Percentiles rank a stretch among this genome's conserved stretches.
phyloP scores from a whole-genome alignment of 2,888 invertebrate species.

The Ernsta delagoae region DNA sequence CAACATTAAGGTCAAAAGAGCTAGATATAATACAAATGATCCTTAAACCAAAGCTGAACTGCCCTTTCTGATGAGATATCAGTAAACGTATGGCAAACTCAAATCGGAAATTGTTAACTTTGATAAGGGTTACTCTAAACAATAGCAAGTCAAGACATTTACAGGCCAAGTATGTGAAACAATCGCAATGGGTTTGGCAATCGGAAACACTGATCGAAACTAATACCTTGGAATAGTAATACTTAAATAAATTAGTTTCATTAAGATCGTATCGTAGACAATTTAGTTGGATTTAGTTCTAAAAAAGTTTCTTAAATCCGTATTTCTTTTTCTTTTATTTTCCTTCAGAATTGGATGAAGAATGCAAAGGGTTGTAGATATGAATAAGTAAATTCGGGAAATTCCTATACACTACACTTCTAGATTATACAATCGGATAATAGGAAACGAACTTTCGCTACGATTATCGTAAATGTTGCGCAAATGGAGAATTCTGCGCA shows the following conservation, averaged over 20 bases:
- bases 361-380: neutral
- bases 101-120: constrained; percentile 10
- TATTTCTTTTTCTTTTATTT: neutral
- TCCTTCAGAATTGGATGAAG: neutral
- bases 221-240: neutral
- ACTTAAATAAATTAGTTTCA: too few species aligned
- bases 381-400: too few species aligned
- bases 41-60: neutral
- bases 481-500: neutral
- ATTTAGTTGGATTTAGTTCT: too few species aligned
- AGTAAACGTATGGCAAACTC: neutral
- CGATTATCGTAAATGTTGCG: too few species aligned
- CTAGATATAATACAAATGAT: neutral
- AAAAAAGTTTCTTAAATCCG: too few species aligned
- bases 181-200: constrained; percentile 31
- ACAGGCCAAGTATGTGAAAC: constrained; percentile 17
- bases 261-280: too few species aligned
- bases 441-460: too few species aligned
- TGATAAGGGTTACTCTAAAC: constrained; percentile 13
- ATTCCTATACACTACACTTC: too few species aligned
- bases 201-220: constrained; percentile 25
- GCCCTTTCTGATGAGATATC: constrained; percentile 4
- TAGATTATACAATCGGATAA: neutral
- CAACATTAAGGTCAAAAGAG: constrained; percentile 1
- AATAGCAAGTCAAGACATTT: constrained; percentile 23